Conservation (phyloP, 2,113 vertebrate species). For the Baryphthengus martii region DNA sequence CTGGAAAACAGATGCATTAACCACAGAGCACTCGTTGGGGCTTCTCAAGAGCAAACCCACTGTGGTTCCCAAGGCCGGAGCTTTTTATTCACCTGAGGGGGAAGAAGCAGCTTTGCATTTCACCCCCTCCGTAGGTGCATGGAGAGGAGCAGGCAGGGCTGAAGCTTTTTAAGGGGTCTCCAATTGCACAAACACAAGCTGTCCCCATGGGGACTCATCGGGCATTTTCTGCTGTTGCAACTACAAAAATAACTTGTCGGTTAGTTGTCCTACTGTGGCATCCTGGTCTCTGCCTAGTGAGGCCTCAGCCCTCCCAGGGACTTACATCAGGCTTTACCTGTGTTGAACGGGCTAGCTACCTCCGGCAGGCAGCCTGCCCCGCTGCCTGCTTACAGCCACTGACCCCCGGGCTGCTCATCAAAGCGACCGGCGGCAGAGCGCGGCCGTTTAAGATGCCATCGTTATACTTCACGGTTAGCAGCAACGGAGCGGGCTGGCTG, state of each 20-base stretch:
- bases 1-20: not conserved
- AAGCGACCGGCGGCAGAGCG: rapidly evolving
- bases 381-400: no score
- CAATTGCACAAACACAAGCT: rapidly evolving
- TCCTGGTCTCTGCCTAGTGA: not conserved
- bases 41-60: not conserved
- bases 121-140: rapidly evolving
- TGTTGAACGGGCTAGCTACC: rapidly evolving
- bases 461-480: rapidly evolving
- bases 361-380: not conserved
- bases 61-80: not conserved
- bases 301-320: not conserved
- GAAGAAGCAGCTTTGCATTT: not conserved
- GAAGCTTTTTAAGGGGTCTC: not conserved
- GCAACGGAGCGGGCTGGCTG: rapidly evolving
- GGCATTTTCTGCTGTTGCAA: not conserved
- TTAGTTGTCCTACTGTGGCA: not conserved
- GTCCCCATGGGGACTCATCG: not conserved
- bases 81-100: not conserved
- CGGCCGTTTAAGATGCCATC: not conserved
- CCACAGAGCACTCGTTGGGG: rapidly evolving
- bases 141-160: not conserved
- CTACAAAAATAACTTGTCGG: not conserved
- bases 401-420: not conserved
- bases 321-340: no score